These are phyloP conservation scores for Callaeas wilsoni DNA, from an alignment of 2,113 vertebrate species.

Conservation along the genomic window DNA sequence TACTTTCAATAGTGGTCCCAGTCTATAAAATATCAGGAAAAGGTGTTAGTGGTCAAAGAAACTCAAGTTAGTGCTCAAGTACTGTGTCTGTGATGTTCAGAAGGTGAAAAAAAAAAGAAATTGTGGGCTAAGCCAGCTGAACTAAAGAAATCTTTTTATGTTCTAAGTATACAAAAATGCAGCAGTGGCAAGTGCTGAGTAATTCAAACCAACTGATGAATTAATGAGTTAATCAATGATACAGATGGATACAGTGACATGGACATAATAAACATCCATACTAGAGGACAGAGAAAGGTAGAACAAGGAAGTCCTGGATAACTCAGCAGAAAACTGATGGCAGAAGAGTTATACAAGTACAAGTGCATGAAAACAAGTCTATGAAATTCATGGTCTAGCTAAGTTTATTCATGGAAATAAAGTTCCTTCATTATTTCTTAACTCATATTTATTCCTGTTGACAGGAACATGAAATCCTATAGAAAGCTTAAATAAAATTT, in stretches of 20 bases:
- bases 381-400: background rate
- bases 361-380: background rate
- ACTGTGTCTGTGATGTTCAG: background rate
- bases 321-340: background rate
- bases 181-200: background rate
- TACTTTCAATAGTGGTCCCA: background rate
- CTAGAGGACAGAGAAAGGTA: background rate
- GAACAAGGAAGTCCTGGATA: background rate
- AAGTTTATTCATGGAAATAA: background rate
- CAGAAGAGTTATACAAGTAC: background rate
- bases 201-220: background rate
- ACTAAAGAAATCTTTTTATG: background rate
- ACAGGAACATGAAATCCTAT: background rate
- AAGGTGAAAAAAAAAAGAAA: background rate
- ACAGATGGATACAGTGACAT: background rate
- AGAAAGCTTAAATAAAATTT: conserved; percentile 1
- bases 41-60: background rate
- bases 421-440: background rate
- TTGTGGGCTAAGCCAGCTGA: background rate
- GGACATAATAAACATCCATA: background rate
- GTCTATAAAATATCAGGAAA: background rate
- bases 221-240: background rate
- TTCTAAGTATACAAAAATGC: background rate
- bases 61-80: background rate
- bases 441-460: background rate